Evolutionary conservation across 2,888 invertebrate genomes (phyloP).

Genomic region (Drosophila cognata): DNA sequence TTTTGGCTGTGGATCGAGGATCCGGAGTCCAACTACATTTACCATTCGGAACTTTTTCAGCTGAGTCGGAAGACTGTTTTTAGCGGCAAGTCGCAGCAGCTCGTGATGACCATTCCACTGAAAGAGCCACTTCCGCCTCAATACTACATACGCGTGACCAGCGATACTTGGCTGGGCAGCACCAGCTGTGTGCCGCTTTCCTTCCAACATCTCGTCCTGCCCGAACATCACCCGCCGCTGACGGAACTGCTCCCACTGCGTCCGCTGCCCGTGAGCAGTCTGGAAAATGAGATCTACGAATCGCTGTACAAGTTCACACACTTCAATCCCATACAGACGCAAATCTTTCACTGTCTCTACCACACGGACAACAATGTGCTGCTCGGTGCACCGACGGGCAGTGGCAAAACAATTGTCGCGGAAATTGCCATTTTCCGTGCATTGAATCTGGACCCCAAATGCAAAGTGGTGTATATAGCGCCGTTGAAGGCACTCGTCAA

Average conservation of each 20-base stretch:
- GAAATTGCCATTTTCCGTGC: constrained; percentile 98
- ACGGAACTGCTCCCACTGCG: constrained; percentile 96
- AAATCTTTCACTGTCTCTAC: constrained; percentile 98
- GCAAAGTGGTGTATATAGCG: constrained; percentile 98
- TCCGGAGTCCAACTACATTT: constrained; percentile 96
- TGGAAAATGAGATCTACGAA: constrained; percentile 92
- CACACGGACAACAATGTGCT: constrained; percentile 97
- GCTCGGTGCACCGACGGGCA: constrained; percentile 93
- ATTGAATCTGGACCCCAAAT: constrained; percentile 91
- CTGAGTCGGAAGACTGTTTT: constrained; percentile 87
- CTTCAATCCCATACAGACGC: constrained; percentile 99
- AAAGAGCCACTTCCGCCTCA: constrained; percentile 95
- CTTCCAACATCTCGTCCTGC: constrained; percentile 95
- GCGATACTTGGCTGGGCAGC: constrained; percentile 90
- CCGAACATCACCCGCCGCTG: constrained; percentile 95
- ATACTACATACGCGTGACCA: constrained; percentile 94
- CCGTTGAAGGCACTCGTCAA: constrained; percentile 98
- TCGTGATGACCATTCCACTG: constrained; percentile 98
- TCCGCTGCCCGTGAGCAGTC: constrained; percentile 93
- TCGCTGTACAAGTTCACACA: constrained; percentile 95
- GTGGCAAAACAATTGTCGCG: constrained; percentile 99
- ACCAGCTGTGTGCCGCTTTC: constrained; percentile 88
- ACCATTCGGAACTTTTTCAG: constrained; percentile 96
- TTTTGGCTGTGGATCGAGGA: constrained; percentile 99
- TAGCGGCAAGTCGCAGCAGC: constrained; percentile 90